These are phyloP conservation scores for Brenthis ino DNA, from an alignment of 2,888 invertebrate genomes.

Conservation along the genomic window DNA sequence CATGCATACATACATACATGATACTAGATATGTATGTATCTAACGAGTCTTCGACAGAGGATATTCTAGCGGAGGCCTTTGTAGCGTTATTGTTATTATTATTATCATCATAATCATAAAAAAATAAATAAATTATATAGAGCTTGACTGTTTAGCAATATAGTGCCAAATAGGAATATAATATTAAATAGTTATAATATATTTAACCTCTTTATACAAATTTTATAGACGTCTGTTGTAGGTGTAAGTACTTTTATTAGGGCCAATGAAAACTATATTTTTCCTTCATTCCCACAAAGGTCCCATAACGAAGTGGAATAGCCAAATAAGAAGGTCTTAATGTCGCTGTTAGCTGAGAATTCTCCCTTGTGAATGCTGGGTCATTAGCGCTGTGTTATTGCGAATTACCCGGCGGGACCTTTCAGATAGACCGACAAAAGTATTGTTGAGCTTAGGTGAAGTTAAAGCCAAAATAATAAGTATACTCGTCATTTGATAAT, in stretches of 20 bases:
- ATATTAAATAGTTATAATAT: slow-evolving; percentile 1
- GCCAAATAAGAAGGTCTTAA: slow-evolving; percentile 79
- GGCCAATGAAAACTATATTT: slow-evolving; percentile 48
- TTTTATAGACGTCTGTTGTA: slow-evolving; percentile 15
- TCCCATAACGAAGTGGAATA: slow-evolving; percentile 75
- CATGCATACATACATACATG: too few species aligned
- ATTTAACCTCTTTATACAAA: slow-evolving; percentile 6
- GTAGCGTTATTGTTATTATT: too few species aligned
- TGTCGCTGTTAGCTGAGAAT: slow-evolving; percentile 76
- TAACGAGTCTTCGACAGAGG: too few species aligned
- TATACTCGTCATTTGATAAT: too few species aligned
- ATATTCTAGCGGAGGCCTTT: too few species aligned
- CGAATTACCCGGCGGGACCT: slow-evolving; percentile 60
- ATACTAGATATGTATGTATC: too few species aligned
- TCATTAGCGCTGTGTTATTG: slow-evolving; percentile 79
- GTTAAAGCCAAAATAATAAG: too few species aligned
- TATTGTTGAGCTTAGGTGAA: too few species aligned
- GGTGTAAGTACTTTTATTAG: slow-evolving; percentile 31
- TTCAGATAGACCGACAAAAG: slow-evolving; percentile 45
- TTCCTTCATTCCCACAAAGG: slow-evolving; percentile 69
- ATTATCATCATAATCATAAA: too few species aligned
- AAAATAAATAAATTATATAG: background rate
- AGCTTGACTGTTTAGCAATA: background rate
- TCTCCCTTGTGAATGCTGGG: slow-evolving; percentile 74
- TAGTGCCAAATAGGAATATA: background rate